Conservation (phyloP, 2,888 invertebrate species). For the Apotomis capreana region DNA sequence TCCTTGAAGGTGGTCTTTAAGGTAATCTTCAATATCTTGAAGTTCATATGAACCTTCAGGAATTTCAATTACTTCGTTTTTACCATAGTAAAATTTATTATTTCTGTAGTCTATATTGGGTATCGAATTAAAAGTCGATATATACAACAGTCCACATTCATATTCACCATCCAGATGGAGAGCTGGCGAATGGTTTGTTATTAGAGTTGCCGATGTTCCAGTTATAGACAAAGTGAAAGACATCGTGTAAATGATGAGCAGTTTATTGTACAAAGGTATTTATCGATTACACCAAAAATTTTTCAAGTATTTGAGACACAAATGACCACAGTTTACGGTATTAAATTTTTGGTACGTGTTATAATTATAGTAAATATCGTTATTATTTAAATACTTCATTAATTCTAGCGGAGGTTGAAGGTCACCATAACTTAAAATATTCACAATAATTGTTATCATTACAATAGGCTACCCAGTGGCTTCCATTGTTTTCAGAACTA, state of each 20-base stretch:
- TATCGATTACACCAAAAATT: not conserved
- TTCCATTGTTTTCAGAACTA: slow-evolving; percentile 6
- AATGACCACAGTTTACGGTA: slow-evolving; percentile 10
- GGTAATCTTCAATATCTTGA: not conserved
- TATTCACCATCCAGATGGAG: slow-evolving; percentile 27
- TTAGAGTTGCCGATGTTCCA: not conserved
- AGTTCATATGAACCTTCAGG: not conserved
- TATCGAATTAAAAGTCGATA: slow-evolving; percentile 30
- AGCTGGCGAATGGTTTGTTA: slow-evolving; percentile 2
- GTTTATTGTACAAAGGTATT: not conserved
- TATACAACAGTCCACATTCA: slow-evolving; percentile 41
- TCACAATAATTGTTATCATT: slow-evolving; percentile 12
- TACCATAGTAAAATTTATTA: slow-evolving; percentile 12
- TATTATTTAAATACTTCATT: not conserved
- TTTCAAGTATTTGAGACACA: slow-evolving; percentile 2
- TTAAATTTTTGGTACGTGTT: not conserved
- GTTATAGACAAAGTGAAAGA: slow-evolving; percentile 8
- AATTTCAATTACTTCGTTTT: not conserved
- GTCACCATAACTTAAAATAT: slow-evolving; percentile 17
- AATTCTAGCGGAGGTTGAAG: not conserved
- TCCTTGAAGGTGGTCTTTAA: not conserved
- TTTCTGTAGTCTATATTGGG: slow-evolving; percentile 25
- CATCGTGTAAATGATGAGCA: not conserved
- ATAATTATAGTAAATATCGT: slow-evolving; percentile 8
- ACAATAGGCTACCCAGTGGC: slow-evolving; percentile 27